Evolutionary conservation across 2,113 vertebrate species (phyloP).

Genomic region (Lipotes vexillifer): DNA sequence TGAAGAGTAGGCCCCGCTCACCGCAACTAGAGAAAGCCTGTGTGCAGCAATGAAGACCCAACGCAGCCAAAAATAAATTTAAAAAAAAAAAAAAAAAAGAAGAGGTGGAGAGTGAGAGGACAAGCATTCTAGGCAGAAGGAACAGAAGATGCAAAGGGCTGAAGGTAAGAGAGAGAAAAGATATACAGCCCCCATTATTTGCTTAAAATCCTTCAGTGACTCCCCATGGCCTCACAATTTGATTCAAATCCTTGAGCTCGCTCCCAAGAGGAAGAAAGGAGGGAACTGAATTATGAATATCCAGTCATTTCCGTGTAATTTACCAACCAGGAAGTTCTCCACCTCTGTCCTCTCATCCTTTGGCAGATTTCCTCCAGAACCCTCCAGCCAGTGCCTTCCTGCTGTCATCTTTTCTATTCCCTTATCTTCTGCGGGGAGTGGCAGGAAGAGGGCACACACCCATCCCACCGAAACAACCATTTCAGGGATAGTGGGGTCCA

Average conservation of each 20-base stretch:
- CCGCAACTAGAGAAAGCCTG: no score
- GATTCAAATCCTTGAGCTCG: background rate
- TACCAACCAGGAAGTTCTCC: background rate
- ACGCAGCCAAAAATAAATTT: no score
- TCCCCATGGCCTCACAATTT: background rate
- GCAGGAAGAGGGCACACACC: background rate
- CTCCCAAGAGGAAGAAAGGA: background rate
- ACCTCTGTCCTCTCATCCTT: rapidly evolving
- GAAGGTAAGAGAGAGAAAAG: background rate
- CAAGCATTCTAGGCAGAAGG: background rate
- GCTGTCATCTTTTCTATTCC: background rate
- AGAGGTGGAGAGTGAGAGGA: background rate
- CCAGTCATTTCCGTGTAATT: background rate
- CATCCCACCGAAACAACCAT: background rate
- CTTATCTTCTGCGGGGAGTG: background rate
- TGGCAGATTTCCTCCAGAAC: background rate
- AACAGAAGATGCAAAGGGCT: background rate
- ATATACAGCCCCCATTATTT: background rate
- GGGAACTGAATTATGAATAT: background rate
- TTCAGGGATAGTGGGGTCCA: background rate
- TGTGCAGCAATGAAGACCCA: no score
- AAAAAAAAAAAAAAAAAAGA: background rate
- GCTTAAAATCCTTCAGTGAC: background rate
- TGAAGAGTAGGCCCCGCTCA: no score
- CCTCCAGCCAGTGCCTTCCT: background rate